Evolutionary conservation across 2,113 vertebrate species (phyloP).

Genomic region (Pedionomus torquatus): DNA sequence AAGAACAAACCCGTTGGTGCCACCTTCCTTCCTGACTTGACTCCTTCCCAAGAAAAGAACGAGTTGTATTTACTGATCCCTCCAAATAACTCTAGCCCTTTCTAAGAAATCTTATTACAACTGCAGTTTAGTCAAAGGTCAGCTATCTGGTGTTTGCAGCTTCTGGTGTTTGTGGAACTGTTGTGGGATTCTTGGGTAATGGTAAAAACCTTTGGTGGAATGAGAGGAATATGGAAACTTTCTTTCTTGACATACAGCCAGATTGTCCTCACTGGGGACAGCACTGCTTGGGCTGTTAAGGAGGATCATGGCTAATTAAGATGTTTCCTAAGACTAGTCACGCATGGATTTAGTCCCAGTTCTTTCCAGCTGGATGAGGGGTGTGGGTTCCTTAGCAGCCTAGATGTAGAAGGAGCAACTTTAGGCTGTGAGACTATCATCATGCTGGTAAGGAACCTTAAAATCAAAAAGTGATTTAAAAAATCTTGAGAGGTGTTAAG

Average conservation of each 20-base stretch:
- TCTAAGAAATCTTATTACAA: neutral
- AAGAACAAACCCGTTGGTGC: neutral
- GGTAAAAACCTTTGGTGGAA: neutral
- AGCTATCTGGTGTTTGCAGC: neutral
- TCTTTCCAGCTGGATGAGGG: neutral
- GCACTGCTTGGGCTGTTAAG: neutral
- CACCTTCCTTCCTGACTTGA: neutral
- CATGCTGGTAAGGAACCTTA: neutral
- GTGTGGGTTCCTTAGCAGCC: neutral
- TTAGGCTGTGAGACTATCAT: neutral
- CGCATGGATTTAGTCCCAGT: neutral
- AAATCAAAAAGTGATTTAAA: neutral
- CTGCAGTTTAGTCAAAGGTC: neutral
- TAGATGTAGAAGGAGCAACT: neutral
- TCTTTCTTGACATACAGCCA: neutral
- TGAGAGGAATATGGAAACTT: neutral
- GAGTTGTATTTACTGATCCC: neutral
- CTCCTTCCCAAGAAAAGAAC: neutral
- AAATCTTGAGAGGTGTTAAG: neutral
- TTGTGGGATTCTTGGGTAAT: neutral
- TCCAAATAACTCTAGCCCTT: neutral
- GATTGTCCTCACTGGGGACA: neutral
- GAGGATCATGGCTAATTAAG: neutral
- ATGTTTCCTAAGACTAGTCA: neutral
- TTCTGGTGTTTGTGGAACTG: neutral